phyloP scores from a whole-genome alignment of 2,113 vertebrate species.

The Sphyrna mokarran region DNA sequence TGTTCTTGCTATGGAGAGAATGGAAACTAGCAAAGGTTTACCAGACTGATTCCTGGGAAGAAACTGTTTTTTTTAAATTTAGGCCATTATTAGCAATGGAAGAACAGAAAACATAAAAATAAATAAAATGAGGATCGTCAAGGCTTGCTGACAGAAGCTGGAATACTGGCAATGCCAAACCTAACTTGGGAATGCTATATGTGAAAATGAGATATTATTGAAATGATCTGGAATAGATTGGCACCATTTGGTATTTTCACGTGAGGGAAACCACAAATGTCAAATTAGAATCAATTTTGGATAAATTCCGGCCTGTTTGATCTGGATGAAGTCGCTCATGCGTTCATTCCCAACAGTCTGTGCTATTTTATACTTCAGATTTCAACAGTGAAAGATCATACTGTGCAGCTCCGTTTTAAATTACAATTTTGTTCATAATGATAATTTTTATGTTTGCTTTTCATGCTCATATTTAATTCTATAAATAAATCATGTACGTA shows the following conservation, averaged over 20 bases:
- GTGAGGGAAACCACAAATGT: background rate
- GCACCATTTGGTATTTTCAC: background rate
- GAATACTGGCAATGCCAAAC: too few species aligned
- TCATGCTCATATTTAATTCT: background rate
- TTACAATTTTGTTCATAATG: background rate
- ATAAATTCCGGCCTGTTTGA: background rate
- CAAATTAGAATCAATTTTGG: background rate
- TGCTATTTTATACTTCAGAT: background rate
- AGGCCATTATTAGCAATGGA: background rate
- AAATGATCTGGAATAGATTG: background rate
- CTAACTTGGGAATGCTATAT: too few species aligned
- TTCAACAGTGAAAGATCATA: background rate
- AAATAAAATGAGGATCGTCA: background rate
- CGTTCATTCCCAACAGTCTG: background rate
- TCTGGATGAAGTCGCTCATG: background rate
- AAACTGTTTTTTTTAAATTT: too few species aligned
- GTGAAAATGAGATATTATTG: background rate
- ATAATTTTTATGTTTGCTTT: background rate
- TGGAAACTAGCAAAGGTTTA: too few species aligned
- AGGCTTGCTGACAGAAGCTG: too few species aligned
- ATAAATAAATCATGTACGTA: background rate
- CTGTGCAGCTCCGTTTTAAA: background rate
- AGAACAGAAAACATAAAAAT: background rate
- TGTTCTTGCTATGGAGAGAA: too few species aligned
- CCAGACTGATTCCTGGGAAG: too few species aligned